A percentile compares a stretch with the other conserved stretches of the same genome.
Evolutionary conservation across 2,888 invertebrate species (phyloP).

Genomic region (Schrankia costaestrigalis): DNA sequence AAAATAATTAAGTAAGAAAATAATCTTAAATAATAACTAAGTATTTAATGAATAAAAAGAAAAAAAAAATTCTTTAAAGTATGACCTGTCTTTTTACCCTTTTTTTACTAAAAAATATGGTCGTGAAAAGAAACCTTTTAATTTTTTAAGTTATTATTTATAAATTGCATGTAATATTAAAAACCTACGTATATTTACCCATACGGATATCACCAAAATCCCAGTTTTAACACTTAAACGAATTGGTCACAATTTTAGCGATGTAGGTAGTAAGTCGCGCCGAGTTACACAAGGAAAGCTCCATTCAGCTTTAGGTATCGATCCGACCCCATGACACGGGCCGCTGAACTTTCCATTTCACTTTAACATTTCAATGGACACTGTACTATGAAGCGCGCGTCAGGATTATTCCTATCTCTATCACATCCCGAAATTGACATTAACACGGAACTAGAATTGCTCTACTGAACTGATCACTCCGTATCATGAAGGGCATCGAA

Average conservation of each 20-base stretch:
- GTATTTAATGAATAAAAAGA: too few relatives aligned
- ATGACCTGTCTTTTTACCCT: too few relatives aligned
- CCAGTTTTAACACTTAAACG: constrained; percentile 17
- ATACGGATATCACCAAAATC: constrained; percentile 18
- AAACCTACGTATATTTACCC: constrained; percentile 23
- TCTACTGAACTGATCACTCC: constrained; percentile 22
- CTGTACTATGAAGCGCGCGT: constrained; percentile 40
- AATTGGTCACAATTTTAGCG: constrained; percentile 8
- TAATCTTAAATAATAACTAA: too few relatives aligned
- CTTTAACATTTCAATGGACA: constrained; percentile 42
- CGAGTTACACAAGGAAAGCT: constrained; percentile 43
- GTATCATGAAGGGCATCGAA: constrained; percentile 38
- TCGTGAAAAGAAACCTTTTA: neutral
- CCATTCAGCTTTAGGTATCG: constrained; percentile 65
- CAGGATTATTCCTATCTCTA: constrained; percentile 25
- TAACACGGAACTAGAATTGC: constrained; percentile 16
- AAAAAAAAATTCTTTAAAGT: too few relatives aligned
- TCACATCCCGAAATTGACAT: constrained; percentile 10
- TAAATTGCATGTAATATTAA: neutral
- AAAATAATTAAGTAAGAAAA: too few relatives aligned
- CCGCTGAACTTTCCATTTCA: constrained; percentile 71
- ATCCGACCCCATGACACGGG: constrained; percentile 57
- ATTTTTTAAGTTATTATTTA: neutral
- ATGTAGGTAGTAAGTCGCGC: constrained; percentile 5
- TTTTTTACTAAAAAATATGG: too few relatives aligned